These are phyloP conservation scores for Ips typographus DNA, from an alignment of 1,140 invertebrate genomes.

Conservation along the genomic window DNA sequence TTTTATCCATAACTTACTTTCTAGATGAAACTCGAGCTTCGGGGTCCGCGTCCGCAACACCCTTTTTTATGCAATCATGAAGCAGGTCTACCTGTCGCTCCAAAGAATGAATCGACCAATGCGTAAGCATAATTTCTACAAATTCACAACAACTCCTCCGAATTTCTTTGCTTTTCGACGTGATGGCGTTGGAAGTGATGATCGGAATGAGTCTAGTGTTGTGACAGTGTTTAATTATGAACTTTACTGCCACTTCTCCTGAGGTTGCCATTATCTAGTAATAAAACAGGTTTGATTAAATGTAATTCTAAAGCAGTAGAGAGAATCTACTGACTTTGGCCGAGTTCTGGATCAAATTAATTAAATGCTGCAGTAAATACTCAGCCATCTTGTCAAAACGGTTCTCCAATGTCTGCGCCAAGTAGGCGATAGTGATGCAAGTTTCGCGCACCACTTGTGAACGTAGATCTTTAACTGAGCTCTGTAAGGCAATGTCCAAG, in stretches of 20 bases:
- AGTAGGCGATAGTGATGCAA: constrained; percentile 90
- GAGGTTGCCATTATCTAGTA: constrained; percentile 87
- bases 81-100: constrained; percentile 79
- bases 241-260: constrained; percentile 81
- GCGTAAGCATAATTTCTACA: constrained; percentile 78
- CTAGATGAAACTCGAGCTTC: constrained; percentile 78
- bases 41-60: constrained; percentile 88
- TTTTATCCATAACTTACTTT: constrained; percentile 57
- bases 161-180: constrained; percentile 91
- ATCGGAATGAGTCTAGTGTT: constrained; percentile 82
- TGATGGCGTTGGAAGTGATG: constrained; percentile 73
- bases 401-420: constrained; percentile 79
- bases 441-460: constrained; percentile 90
- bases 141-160: constrained; percentile 81
- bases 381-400: constrained; percentile 87
- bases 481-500: constrained; percentile 78
- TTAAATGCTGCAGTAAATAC: constrained; percentile 76
- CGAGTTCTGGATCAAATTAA: constrained; percentile 93
- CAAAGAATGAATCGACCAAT: constrained; percentile 79
- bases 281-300: constrained; percentile 9
- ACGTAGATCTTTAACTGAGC: constrained; percentile 86
- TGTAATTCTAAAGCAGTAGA: neutral
- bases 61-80: constrained; percentile 84
- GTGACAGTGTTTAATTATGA: constrained; percentile 88
- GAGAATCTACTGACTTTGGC: constrained; percentile 70